Evolutionary conservation across 2,797 vertebrate genomes (phyloP).

Genomic region (Chloroceryle amazona): DNA sequence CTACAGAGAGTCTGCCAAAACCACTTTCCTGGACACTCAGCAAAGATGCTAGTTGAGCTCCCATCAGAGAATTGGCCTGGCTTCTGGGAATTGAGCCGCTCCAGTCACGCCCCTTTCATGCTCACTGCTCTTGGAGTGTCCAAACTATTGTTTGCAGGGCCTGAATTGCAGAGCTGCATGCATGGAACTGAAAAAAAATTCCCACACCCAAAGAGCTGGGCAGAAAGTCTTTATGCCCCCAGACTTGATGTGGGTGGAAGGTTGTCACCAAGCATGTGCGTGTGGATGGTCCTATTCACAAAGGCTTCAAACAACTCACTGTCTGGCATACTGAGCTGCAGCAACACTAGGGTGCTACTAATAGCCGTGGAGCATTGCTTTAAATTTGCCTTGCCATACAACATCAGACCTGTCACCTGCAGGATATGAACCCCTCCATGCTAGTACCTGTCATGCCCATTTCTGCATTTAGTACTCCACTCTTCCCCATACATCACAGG

Average conservation of each 20-base stretch:
- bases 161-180: not conserved
- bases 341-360: not conserved
- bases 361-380: not conserved
- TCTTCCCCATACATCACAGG: not conserved
- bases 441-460: not conserved
- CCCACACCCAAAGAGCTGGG: not conserved
- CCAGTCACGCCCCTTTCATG: constrained; percentile 28
- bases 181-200: not conserved
- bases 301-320: rapidly evolving
- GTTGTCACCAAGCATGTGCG: not conserved
- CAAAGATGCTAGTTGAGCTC: constrained; percentile 22
- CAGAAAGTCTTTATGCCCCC: not conserved
- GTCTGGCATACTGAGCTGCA: not conserved
- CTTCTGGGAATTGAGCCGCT: constrained; percentile 20
- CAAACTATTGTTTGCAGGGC: constrained; percentile 37
- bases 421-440: not conserved
- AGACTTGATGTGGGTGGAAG: not conserved
- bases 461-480: not conserved
- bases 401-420: not conserved
- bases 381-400: not conserved
- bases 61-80: constrained; percentile 15
- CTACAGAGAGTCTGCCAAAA: constrained; percentile 37
- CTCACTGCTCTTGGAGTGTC: constrained; percentile 1
- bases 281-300: not conserved
- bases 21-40: not conserved